A percentile compares a stretch with the other conserved stretches of the same genome.
phyloP scores from a whole-genome alignment of 2,888 invertebrate genomes.

The Pterostichus niger region DNA sequence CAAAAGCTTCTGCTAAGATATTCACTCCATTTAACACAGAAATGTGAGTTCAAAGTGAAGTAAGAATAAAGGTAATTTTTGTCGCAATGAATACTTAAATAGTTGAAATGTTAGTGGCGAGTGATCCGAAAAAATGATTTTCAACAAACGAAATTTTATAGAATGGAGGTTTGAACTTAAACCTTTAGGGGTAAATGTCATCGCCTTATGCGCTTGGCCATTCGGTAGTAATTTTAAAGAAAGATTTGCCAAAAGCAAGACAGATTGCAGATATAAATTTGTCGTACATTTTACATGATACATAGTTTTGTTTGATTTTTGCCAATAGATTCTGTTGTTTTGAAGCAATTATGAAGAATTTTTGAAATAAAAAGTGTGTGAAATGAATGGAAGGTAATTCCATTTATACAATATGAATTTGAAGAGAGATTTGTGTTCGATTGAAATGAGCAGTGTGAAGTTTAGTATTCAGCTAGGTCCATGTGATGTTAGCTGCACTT shows the following conservation, averaged over 20 bases:
- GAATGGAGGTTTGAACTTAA: neutral
- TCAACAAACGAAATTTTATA: neutral
- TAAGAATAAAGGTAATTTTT: slow-evolving; percentile 43
- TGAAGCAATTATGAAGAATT: too few relatives aligned
- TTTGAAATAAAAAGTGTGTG: neutral
- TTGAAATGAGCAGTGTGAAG: slow-evolving; percentile 8
- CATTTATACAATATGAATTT: neutral
- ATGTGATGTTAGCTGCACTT: slow-evolving; percentile 51
- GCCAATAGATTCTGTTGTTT: too few relatives aligned
- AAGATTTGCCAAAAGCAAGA: too few relatives aligned
- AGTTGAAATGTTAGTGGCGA: slow-evolving; percentile 13
- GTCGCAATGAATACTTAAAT: slow-evolving; percentile 35
- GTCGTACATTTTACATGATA: neutral
- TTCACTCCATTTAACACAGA: slow-evolving; percentile 46
- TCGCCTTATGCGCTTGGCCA: neutral
- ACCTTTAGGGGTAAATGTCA: neutral
- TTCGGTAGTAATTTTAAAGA: neutral
- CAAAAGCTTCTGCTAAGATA: slow-evolving; percentile 10
- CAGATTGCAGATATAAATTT: too few relatives aligned
- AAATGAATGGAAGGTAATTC: neutral
- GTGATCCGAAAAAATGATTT: neutral
- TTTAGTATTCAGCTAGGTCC: slow-evolving; percentile 36
- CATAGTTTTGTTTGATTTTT: neutral
- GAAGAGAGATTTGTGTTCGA: slow-evolving; percentile 1
- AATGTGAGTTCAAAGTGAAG: slow-evolving; percentile 34